These are phyloP conservation scores for Heptranchias perlo DNA, from an alignment of 2,113 vertebrate genomes.

Conservation along the genomic window DNA sequence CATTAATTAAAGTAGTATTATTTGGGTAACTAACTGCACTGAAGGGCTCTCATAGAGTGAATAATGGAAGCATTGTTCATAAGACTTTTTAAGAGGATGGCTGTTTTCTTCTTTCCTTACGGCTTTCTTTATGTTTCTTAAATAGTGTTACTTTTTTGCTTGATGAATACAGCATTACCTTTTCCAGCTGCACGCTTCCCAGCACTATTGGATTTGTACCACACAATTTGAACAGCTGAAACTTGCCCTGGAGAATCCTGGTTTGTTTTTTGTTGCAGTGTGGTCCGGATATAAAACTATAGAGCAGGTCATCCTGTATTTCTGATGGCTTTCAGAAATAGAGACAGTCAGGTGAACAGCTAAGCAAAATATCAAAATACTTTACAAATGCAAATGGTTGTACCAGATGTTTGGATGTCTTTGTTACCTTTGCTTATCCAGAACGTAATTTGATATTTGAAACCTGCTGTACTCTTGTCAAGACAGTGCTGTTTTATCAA, in stretches of 20 bases:
- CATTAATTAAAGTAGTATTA: constrained; percentile 28
- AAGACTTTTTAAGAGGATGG: background rate
- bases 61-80: constrained; percentile 13
- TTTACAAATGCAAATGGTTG: constrained; percentile 12
- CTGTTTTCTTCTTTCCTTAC: background rate
- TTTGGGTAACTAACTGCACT: constrained; percentile 17
- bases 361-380: background rate
- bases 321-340: background rate
- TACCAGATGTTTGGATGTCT: background rate
- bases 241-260: background rate
- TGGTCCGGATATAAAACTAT: constrained; percentile 25
- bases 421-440: background rate
- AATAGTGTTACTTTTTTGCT: background rate
- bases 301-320: constrained; percentile 22
- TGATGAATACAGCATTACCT: background rate
- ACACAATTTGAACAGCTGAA: constrained; percentile 25
- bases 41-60: background rate
- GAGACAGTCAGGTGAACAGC: constrained; percentile 8
- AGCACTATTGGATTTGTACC: constrained; percentile 33
- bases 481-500: background rate
- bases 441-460: background rate
- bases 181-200: constrained; percentile 8
- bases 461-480: background rate
- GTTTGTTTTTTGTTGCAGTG: constrained; percentile 34
- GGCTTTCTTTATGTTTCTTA: background rate